Base-by-base conservation (phyloP, 1,140 invertebrate genomes). In the Heliconius himera region DNA sequence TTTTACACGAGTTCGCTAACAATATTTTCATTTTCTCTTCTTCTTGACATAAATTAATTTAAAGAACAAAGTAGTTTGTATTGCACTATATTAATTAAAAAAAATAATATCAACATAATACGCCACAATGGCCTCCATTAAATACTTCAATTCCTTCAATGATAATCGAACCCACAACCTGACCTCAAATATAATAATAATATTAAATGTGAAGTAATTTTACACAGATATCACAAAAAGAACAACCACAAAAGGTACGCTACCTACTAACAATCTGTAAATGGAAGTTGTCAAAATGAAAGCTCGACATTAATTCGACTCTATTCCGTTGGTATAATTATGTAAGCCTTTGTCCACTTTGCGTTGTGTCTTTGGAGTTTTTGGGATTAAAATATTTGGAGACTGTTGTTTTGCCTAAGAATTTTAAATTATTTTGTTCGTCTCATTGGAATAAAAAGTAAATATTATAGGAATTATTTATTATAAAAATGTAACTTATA, bases 251-350 rank as follows among this genome's bases (percentile, higher is more conserved):
- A 66, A 66, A 26, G 26, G 8, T 22, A 66, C 3, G 16, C 60
- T 18, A 20, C 49, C 49, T 51, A 20, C 49, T 51, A 66, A 29
- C 60, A 29, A 66, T 66, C 13, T 66, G 60, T 29, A 66, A 66
- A 66, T 66, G 60, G 26, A 66, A 66, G 26, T 66, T 66, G 60
- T 66, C 60, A 66, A 66, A 66, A 29, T 66, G 60, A 66, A 29
- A 66, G 60, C 60, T 66, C 60, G 60, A 66, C 60, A 29, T 29
- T 29, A 66, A 66, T 66, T 66, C 26, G 26, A 29, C 60, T 66
- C 60, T 29, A 29, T 66, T 66, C 22, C 60, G 26, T 4, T 26
- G 60, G 13, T 11, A 9, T 66, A 29, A 66, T 66, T 66, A 66
- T 66, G 60, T 29, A 66, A 66, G 26, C 60, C 26, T 66, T 66